These are phyloP conservation scores for Holothuria scabra DNA, from an alignment of 53 echinoderm and acorn worm genomes.

Conservation along the genomic window DNA sequence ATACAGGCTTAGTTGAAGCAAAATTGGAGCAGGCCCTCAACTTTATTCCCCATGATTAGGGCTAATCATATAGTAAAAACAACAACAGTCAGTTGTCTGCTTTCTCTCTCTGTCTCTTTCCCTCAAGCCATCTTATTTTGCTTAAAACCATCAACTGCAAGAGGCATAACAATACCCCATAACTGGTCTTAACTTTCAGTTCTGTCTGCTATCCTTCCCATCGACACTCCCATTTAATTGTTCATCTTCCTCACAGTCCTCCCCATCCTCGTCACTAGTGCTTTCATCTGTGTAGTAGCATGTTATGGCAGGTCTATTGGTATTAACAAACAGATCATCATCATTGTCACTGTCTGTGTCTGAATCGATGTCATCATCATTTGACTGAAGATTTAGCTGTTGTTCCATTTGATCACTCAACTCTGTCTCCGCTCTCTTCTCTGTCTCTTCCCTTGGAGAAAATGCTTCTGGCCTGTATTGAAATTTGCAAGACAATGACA, in stretches of 20 bases:
- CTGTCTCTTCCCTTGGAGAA: neutral
- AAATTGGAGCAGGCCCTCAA: too few relatives aligned
- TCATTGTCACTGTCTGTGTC: constrained; percentile 65
- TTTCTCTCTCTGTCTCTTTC: too few relatives aligned
- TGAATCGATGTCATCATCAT: constrained; percentile 38
- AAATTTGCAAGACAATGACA: neutral
- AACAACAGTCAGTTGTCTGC: too few relatives aligned
- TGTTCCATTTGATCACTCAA: constrained; percentile 9
- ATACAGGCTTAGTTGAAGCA: too few relatives aligned
- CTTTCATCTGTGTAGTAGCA: constrained; percentile 78
- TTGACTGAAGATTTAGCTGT: neutral
- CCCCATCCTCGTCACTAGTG: constrained; percentile 69
- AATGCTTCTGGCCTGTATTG: constrained; percentile 74
- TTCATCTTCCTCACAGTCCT: constrained; percentile 57
- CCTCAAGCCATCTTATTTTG: too few relatives aligned
- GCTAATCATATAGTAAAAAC: too few relatives aligned
- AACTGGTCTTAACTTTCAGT: constrained; percentile 9
- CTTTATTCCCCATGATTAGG: too few relatives aligned
- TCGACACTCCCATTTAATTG: constrained; percentile 1
- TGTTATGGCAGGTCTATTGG: constrained; percentile 79
- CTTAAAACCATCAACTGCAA: neutral
- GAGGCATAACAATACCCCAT: neutral
- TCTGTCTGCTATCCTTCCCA: constrained; percentile 11
- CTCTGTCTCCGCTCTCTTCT: neutral
- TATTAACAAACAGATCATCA: constrained; percentile 91